Percentiles rank a stretch among this genome's conserved stretches.
Conservation (phyloP, 2,888 invertebrate species). For the Margaritifera margaritifera region DNA sequence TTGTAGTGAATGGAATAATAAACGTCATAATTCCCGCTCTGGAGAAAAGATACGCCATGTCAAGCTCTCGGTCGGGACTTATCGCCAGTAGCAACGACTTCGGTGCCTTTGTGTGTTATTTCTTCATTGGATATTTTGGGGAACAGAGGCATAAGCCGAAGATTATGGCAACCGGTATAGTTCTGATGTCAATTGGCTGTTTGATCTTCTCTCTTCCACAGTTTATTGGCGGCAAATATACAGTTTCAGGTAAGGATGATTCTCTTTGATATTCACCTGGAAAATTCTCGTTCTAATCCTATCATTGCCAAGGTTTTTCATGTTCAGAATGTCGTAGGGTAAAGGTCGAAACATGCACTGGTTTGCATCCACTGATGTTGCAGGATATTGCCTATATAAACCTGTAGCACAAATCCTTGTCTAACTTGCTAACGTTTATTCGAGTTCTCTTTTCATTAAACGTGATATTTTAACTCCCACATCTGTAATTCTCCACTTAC, state of each 20-base stretch:
- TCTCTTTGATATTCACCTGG: no score
- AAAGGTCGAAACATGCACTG: no score
- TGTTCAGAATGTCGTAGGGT: no score
- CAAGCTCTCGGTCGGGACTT: slow-evolving; percentile 43
- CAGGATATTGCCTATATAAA: no score
- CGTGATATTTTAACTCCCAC: no score
- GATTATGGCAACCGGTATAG: slow-evolving; percentile 41
- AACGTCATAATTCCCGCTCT: slow-evolving; percentile 48
- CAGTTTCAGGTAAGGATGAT: slow-evolving; percentile 35
- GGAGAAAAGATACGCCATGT: slow-evolving; percentile 47
- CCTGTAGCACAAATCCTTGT: no score
- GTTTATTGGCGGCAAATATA: slow-evolving; percentile 42
- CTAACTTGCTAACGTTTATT: no score
- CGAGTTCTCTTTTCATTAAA: no score
- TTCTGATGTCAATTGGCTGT: slow-evolving; percentile 45
- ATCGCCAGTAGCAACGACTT: slow-evolving; percentile 52
- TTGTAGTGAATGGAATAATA: slow-evolving; percentile 52
- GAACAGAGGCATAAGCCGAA: slow-evolving; percentile 46
- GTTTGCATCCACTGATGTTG: no score
- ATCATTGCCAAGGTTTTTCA: no score
- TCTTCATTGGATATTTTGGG: slow-evolving; percentile 45
- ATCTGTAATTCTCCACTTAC: no score
- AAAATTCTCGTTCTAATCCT: no score
- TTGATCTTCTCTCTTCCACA: slow-evolving; percentile 51
- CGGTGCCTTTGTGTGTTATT: slow-evolving; percentile 37